A percentile compares a stretch with the other conserved stretches of the same genome.
Conservation (phyloP, 2,113 vertebrate genomes). For the Coptodon rendalli region DNA sequence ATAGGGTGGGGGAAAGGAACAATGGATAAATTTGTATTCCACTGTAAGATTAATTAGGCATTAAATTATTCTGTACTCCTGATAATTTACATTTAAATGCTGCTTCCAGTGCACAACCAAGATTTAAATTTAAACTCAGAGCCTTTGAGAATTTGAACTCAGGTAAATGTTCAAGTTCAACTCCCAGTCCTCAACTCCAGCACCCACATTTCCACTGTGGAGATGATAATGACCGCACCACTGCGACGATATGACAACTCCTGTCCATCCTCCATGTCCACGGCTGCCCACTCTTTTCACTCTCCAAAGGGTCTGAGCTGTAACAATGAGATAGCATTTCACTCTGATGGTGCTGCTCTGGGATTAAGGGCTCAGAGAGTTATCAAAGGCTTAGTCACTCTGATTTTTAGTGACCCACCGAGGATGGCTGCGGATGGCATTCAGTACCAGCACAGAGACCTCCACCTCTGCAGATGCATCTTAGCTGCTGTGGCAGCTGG, state of each 20-base stretch:
- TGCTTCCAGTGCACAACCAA: background rate
- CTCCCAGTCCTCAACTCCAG: background rate
- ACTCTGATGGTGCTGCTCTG: constrained; percentile 52
- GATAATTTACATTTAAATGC: constrained; percentile 29
- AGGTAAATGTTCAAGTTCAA: background rate
- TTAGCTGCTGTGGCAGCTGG: background rate
- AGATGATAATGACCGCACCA: background rate
- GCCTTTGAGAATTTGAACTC: background rate
- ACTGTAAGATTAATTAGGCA: constrained; percentile 10
- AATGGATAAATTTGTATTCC: constrained; percentile 13
- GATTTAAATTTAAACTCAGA: constrained; percentile 6
- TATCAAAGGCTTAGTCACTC: constrained; percentile 73
- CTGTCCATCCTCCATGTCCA: background rate
- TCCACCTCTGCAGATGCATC: constrained; percentile 1
- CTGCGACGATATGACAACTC: background rate
- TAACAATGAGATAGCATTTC: constrained; percentile 72
- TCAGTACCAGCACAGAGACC: constrained; percentile 31
- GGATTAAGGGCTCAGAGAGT: constrained; percentile 73
- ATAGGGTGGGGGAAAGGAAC: background rate
- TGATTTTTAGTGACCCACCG: constrained; percentile 57
- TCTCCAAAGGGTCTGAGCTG: constrained; percentile 31
- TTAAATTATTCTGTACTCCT: constrained; percentile 21
- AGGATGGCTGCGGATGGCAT: constrained; percentile 38
- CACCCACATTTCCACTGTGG: background rate
- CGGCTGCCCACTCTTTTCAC: background rate